Conservation (phyloP, 2,797 vertebrate genomes). For the Danio tinwini region DNA sequence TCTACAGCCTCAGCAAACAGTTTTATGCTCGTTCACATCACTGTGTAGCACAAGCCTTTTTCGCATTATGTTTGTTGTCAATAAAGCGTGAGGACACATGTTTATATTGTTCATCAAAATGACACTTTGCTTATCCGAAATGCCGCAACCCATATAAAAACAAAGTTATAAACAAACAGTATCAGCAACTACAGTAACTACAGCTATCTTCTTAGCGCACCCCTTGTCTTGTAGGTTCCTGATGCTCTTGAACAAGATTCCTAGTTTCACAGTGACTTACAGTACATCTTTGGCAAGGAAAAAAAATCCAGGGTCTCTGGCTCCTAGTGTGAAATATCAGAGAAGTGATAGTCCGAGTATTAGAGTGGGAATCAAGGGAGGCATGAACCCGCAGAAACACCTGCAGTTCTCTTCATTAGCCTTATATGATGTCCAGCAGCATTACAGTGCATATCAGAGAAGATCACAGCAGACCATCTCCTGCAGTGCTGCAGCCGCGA, state of each 20-base stretch:
- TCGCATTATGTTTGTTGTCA: too few species aligned
- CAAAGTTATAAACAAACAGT: too few species aligned
- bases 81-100: too few species aligned
- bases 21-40: too few species aligned
- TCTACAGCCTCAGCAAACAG: too few species aligned
- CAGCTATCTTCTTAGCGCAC: not conserved
- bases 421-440: conserved; percentile 34
- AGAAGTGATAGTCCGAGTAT: conserved; percentile 13
- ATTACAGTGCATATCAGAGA: conserved; percentile 50
- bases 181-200: too few species aligned
- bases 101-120: too few species aligned
- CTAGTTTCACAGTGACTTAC: not conserved
- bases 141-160: too few species aligned
- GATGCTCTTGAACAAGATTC: not conserved
- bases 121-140: too few species aligned
- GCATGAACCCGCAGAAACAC: conserved; percentile 32
- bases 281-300: not conserved
- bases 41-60: too few species aligned
- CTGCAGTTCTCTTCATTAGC: conserved; percentile 54
- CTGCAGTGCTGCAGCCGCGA: conserved; percentile 27
- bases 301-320: conserved; percentile 10
- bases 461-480: conserved; percentile 54
- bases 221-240: not conserved
- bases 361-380: conserved; percentile 15
- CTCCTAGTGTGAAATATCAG: conserved; percentile 13